A percentile compares a stretch with the other conserved stretches of the same genome.
phyloP scores from a whole-genome alignment of 2,113 vertebrate genomes.

The Rhabdomys dilectus region DNA sequence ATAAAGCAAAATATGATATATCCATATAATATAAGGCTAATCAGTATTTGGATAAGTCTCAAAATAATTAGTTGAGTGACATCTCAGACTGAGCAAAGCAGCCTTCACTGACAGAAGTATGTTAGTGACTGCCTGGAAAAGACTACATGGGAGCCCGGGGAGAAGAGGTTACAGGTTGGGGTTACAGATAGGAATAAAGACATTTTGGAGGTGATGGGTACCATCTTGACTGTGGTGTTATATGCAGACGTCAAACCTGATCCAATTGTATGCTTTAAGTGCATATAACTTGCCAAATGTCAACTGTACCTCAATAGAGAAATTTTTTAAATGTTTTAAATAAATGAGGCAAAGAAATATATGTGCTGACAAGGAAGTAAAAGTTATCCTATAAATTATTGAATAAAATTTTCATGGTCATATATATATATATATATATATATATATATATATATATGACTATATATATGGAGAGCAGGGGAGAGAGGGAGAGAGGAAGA shows the following conservation, averaged over 20 bases:
- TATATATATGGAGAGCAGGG: no score
- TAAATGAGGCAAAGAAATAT: not conserved
- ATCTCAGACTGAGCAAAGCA: conserved; percentile 27
- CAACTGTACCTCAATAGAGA: conserved; percentile 13
- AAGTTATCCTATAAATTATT: not conserved
- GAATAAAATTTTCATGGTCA: not conserved
- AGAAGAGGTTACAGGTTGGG: accelerated
- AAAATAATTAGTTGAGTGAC: conserved; percentile 61
- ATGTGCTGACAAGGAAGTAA: not conserved
- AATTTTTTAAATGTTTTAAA: conserved; percentile 5
- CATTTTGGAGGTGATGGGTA: not conserved
- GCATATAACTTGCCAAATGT: not conserved
- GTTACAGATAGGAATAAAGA: not conserved
- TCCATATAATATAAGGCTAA: not conserved
- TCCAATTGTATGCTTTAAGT: conserved; percentile 31
- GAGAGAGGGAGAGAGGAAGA: not conserved
- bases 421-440: not conserved
- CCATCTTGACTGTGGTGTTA: not conserved
- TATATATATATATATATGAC: no score
- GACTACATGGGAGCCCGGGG: not conserved
- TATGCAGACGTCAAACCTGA: not conserved
- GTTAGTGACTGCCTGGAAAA: not conserved
- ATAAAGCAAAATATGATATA: conserved; percentile 45
- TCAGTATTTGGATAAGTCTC: conserved; percentile 39
- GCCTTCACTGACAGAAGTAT: conserved; percentile 20